These are phyloP conservation scores for Colossoma macropomum DNA, from an alignment of 2,113 vertebrate genomes.

Conservation along the genomic window DNA sequence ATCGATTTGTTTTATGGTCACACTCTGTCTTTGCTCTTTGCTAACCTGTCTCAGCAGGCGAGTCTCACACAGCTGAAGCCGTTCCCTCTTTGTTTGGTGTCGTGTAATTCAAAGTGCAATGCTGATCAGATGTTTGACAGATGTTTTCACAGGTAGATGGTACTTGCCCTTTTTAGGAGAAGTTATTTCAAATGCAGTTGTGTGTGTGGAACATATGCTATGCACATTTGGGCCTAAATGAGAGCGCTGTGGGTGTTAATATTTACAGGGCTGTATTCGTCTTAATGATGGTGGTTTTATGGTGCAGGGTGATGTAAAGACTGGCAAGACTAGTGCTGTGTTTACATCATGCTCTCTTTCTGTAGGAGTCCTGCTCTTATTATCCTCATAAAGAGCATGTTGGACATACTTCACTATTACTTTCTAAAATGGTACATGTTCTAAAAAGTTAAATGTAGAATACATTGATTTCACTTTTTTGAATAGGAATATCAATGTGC, in stretches of 20 bases:
- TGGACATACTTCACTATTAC: background rate
- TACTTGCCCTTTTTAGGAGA: constrained; percentile 13
- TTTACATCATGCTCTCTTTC: constrained; percentile 1
- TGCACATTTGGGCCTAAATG: constrained; percentile 20
- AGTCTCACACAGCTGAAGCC: background rate
- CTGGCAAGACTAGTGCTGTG: constrained; percentile 13
- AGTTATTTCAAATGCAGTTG: constrained; percentile 1
- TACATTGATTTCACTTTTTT: background rate
- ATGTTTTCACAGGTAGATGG: constrained; percentile 8
- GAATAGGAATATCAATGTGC: background rate
- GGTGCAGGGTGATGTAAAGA: constrained; percentile 30
- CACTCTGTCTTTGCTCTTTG: background rate
- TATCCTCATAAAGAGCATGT: background rate
- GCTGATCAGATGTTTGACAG: constrained; percentile 26
- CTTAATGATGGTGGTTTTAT: constrained; percentile 38
- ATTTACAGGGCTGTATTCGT: constrained; percentile 16
- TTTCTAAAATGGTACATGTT: background rate
- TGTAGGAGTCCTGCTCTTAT: background rate
- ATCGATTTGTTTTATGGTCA: background rate
- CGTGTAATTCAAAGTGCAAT: background rate
- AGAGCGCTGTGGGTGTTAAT: constrained; percentile 19
- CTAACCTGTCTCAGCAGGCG: background rate
- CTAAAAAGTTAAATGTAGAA: background rate
- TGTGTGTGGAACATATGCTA: constrained; percentile 24
- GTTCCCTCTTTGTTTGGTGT: constrained; percentile 11